phyloP scores from a whole-genome alignment of 35 echinoderm and acorn worm genomes.

The Amphiura filiformis region DNA sequence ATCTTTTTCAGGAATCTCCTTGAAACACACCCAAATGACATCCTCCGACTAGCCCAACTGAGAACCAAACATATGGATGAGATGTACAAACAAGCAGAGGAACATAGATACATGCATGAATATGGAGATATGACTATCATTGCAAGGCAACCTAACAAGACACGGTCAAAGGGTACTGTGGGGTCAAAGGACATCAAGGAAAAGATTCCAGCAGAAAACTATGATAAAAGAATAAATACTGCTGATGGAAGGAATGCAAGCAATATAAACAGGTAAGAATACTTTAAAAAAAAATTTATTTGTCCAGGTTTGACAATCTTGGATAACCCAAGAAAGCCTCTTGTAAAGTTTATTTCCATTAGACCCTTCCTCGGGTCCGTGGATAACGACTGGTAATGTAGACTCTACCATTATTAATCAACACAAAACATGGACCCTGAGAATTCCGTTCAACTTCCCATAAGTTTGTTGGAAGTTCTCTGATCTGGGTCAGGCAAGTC shows the following conservation, averaged over 20 bases:
- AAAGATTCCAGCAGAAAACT: not conserved
- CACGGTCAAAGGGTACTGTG: not conserved
- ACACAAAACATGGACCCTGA: no score
- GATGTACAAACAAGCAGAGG: slow-evolving; percentile 38
- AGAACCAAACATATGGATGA: slow-evolving; percentile 32
- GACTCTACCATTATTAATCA: no score
- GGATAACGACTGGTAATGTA: no score
- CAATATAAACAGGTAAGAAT: no score
- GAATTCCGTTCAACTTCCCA: no score
- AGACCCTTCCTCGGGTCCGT: no score
- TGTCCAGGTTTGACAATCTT: no score
- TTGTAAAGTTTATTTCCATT: no score
- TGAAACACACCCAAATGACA: not conserved
- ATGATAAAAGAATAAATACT: not conserved
- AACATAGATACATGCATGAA: slow-evolving; percentile 92
- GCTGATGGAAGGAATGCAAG: not conserved
- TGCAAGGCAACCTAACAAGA: not conserved
- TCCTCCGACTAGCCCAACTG: not conserved
- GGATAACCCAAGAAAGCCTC: no score
- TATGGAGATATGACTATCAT: slow-evolving; percentile 54
- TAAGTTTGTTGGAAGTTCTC: no score
- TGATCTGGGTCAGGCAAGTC: no score
- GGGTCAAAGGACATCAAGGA: not conserved
- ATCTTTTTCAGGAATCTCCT: not conserved
- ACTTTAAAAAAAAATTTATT: no score